Percentiles rank a stretch among this genome's conserved stretches.
Conservation (phyloP, 2,888 invertebrate species). For the Melanargia galathea region DNA sequence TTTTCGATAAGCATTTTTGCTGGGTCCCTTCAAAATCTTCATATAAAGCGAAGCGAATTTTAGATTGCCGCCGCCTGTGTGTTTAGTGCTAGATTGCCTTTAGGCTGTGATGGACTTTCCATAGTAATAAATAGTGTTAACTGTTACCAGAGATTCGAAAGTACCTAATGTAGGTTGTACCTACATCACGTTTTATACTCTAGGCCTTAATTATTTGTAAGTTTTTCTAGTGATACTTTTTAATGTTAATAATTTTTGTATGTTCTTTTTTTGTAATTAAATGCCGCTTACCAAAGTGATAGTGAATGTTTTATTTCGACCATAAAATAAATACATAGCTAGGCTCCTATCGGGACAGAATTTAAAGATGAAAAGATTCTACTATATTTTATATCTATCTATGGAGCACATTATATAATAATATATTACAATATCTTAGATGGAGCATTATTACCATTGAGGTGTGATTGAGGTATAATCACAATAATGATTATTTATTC, state of each 20-base stretch:
- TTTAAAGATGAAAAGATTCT: too few species aligned
- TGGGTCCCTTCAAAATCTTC: too few species aligned
- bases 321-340: neutral
- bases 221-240: slow-evolving; percentile 46
- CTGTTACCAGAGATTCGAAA: slow-evolving; percentile 51
- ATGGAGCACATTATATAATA: too few species aligned
- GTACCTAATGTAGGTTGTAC: slow-evolving; percentile 41
- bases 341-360: too few species aligned
- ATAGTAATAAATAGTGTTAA: slow-evolving; percentile 30
- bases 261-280: slow-evolving; percentile 69
- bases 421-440: too few species aligned
- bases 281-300: slow-evolving; percentile 74
- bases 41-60: neutral
- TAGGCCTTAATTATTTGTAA: slow-evolving; percentile 35
- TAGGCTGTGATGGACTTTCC: slow-evolving; percentile 49
- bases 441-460: too few species aligned
- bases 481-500: too few species aligned
- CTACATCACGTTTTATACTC: slow-evolving; percentile 43
- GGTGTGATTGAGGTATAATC: too few species aligned
- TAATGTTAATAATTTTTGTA: slow-evolving; percentile 54
- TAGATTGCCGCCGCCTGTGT: neutral
- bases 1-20: too few species aligned
- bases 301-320: slow-evolving; percentile 14
- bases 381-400: too few species aligned
- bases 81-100: slow-evolving; percentile 38